Conservation (phyloP, 2,797 vertebrate genomes). For the Fistularia tabacaria region DNA sequence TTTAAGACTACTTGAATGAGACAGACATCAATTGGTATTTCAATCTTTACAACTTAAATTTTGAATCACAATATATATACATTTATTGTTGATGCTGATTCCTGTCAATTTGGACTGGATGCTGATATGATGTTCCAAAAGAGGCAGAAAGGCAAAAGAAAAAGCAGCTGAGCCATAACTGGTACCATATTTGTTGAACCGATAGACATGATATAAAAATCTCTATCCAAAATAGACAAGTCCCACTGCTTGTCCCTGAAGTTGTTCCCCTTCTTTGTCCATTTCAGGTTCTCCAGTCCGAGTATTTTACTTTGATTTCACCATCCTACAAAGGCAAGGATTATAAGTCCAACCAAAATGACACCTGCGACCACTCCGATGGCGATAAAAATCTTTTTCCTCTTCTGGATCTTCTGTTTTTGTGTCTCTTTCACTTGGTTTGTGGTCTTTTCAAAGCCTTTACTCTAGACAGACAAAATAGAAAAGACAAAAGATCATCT, state of each 20-base stretch:
- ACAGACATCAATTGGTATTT: too few species aligned
- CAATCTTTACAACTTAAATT: too few species aligned
- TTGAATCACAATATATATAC: not conserved
- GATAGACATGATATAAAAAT: conserved; percentile 7
- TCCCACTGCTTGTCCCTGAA: conserved; percentile 16
- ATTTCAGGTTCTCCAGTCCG: conserved; percentile 10
- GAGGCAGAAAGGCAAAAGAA: conserved; percentile 2
- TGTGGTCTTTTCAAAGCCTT: conserved; percentile 66
- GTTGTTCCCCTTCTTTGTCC: conserved; percentile 2
- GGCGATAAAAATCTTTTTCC: conserved; percentile 53
- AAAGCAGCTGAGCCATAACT: conserved; percentile 44
- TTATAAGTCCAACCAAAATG: conserved; percentile 60
- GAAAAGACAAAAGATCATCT: conserved; percentile 4
- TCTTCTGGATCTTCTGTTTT: conserved; percentile 61
- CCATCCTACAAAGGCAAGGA: conserved; percentile 4
- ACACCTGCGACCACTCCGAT: conserved; percentile 21
- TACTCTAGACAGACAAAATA: conserved; percentile 50
- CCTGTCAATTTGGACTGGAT: not conserved
- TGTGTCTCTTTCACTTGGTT: conserved; percentile 68
- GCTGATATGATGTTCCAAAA: conserved; percentile 8
- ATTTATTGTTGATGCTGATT: not conserved
- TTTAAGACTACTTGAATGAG: too few species aligned
- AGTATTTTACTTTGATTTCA: conserved; percentile 1
- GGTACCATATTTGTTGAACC: conserved; percentile 57
- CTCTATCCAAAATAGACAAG: conserved; percentile 19